Base-by-base conservation (phyloP, 2,797 vertebrate species). In the Typhlichthys eigenmanni region DNA sequence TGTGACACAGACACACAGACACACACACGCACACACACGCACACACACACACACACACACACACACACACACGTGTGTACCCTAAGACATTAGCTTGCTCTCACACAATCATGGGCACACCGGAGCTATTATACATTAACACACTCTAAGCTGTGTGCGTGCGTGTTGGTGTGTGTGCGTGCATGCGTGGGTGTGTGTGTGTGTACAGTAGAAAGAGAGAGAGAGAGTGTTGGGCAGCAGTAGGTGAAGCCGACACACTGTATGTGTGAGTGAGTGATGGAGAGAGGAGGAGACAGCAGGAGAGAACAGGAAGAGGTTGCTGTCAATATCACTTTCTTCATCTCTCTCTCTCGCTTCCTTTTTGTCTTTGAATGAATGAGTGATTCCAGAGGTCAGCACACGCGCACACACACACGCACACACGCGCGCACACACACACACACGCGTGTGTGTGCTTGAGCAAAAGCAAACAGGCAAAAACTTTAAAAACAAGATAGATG, bases 311-410 rank as follows among this genome's bases (percentile, higher is more conserved):
- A 79, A 83, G 76, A 86, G 79, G 82, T 83, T 76, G 64, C 78
- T 87, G 84, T 88, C 85, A 82, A 85, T 86, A 84, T 79, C 76
- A 80, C 82, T 87, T 74, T 76, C 78, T 80, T 79, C 79, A 81
- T 55, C 78, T 79, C 56, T 13, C 13, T 38, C 54, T 13, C 54
- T 56, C 29, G 43, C 60, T 62, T 7, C 7, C 8, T 38, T 38
- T 38, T 38, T 38, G 34, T 17, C 16, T 54, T 54, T 54, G 19
- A 11, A 24, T 24, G 10, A 53, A 81, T 84, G 60, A 85, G 82
- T 84, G 80, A 87, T 88, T 86, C 74, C 65, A 71, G 68, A 64
- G 64, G 55, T 46, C 71, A 54, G 60, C 55, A 57, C 17, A 51
- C 29, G 9, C 48, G 43, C 12, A 52, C 13, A 52, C 56, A 38